A percentile compares a stretch with the other conserved stretches of the same genome.
These are phyloP conservation scores for Polypterus bichir DNA, from an alignment of 2,113 vertebrate species.

Conservation along the genomic window DNA sequence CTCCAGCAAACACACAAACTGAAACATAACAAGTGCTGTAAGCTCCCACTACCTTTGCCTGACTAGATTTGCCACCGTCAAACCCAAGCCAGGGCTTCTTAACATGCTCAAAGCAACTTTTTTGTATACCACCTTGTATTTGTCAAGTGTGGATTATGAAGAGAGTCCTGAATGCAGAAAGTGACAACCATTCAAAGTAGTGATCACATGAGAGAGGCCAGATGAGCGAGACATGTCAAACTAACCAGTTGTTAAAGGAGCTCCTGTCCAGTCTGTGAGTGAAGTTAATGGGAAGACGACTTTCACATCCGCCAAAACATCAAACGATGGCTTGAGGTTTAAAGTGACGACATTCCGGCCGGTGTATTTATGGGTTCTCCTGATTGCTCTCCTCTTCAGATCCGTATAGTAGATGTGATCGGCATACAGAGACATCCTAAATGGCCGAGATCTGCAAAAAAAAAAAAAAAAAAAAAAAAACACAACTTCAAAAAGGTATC, in stretches of 20 bases:
- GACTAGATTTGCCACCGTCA: too few relatives aligned
- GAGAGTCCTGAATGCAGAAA: too few relatives aligned
- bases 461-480: constrained; percentile 14
- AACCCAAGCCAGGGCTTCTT: too few relatives aligned
- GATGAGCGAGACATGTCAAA: background rate
- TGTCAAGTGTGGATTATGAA: too few relatives aligned
- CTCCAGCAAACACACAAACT: too few relatives aligned
- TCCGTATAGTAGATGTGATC: constrained; percentile 67
- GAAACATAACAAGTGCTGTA: too few relatives aligned
- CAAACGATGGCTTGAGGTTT: constrained; percentile 36
- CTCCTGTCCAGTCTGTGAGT: constrained; percentile 44
- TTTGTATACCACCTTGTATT: too few relatives aligned
- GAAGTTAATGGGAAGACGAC: constrained; percentile 50
- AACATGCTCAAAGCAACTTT: too few relatives aligned
- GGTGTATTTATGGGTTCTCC: constrained; percentile 58
- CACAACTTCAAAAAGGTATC: background rate
- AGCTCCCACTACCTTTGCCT: too few relatives aligned
- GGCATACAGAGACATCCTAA: constrained; percentile 59
- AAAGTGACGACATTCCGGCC: constrained; percentile 57
- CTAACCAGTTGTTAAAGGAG: background rate
- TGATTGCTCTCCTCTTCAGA: constrained; percentile 45
- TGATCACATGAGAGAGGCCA: too few relatives aligned
- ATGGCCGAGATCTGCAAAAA: constrained; percentile 39
- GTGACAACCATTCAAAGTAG: too few relatives aligned
- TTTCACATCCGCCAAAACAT: constrained; percentile 50